A percentile compares a stretch with the other conserved stretches of the same genome.
Conservation (phyloP, 2,888 invertebrate genomes). For the Temnothorax unifasciatus region DNA sequence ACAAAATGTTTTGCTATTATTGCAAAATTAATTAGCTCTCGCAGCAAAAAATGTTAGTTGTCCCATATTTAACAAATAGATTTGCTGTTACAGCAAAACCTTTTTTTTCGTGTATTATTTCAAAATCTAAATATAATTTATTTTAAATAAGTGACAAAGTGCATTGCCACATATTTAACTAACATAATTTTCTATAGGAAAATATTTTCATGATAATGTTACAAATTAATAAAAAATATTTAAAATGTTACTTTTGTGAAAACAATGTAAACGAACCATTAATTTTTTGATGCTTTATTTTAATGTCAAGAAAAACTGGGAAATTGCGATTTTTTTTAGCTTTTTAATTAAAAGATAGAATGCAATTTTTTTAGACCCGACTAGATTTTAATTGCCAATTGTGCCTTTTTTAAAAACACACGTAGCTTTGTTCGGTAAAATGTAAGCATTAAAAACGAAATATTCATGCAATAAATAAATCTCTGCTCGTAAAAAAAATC, state of each 20-base stretch:
- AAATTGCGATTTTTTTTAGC: slow-evolving; percentile 26
- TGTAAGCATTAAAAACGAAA: slow-evolving; percentile 26
- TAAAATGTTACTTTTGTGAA: background rate
- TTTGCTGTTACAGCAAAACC: too few relatives aligned
- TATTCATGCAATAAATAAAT: background rate
- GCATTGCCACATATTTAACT: background rate
- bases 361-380: slow-evolving; percentile 28
- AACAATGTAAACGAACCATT: background rate
- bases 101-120: too few relatives aligned
- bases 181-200: background rate
- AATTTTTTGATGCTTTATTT: background rate
- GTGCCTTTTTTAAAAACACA: background rate
- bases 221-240: background rate
- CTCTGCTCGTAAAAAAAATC: background rate
- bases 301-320: background rate
- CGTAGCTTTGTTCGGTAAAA: background rate
- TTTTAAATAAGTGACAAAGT: background rate
- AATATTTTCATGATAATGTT: background rate
- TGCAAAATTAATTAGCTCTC: too few relatives aligned
- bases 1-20: too few relatives aligned
- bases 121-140: background rate
- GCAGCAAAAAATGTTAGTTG: too few relatives aligned
- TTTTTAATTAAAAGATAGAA: slow-evolving; percentile 39
- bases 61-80: too few relatives aligned
- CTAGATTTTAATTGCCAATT: slow-evolving; percentile 45